These are phyloP conservation scores for Idaea dimidiata DNA, from an alignment of 2,888 invertebrate genomes.

Conservation along the genomic window DNA sequence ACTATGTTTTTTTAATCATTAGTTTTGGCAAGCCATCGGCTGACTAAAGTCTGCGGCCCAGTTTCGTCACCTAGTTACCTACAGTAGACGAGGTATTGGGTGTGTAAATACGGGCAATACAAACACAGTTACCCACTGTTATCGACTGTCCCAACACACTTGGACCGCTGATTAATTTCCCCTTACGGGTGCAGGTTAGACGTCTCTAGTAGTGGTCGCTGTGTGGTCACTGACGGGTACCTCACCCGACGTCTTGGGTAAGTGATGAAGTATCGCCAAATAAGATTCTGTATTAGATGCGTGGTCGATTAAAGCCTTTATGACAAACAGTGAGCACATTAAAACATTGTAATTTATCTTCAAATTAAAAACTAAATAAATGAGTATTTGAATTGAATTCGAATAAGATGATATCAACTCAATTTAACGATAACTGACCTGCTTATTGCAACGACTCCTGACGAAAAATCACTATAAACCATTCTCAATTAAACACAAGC, in stretches of 20 bases:
- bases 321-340: not conserved
- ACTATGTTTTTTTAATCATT: not conserved
- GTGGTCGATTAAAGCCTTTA: not conserved
- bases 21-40: not conserved
- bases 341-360: not conserved
- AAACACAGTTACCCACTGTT: slow-evolving; percentile 11
- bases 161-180: slow-evolving; percentile 11
- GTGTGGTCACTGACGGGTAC: not conserved
- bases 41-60: not conserved
- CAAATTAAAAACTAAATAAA: too few relatives aligned
- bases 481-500: too few relatives aligned
- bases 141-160: slow-evolving; percentile 12
- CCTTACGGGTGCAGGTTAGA: not conserved
- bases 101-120: slow-evolving; percentile 15
- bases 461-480: too few relatives aligned
- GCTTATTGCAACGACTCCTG: too few relatives aligned
- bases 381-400: too few relatives aligned
- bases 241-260: not conserved
- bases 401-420: too few relatives aligned
- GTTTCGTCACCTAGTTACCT: not conserved
- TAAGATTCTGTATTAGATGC: not conserved
- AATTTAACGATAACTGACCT: too few relatives aligned
- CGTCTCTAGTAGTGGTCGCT: not conserved
- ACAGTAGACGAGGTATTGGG: not conserved
- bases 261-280: not conserved